Evolutionary conservation across 2,888 invertebrate species (phyloP), one percentile per base, ranked within the genome.

Genomic region (Pimpla rufipes): DNA sequence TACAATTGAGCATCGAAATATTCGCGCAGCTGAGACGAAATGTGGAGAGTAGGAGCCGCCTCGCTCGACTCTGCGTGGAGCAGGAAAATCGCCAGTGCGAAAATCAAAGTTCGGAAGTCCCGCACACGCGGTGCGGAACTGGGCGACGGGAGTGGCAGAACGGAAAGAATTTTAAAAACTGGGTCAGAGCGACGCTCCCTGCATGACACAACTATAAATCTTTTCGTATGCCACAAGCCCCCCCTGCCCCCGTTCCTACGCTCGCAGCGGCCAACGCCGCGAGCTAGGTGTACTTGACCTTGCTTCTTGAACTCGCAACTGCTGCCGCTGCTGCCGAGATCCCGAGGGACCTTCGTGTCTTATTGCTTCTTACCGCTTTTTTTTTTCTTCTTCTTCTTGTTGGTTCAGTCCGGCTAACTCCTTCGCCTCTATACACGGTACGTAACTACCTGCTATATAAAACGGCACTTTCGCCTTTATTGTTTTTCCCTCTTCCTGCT

Each of bases 281-380:
- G 37, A 47, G 75, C 62, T 78, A 78, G 80, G 79, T 16, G 37
- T 70, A 70, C 85, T 85, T 85, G 88, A 87, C 87, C 86, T 87
- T 88, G 86, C 82, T 79, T 80, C 87, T 87, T 88, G 85, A 87
- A 86, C 86, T 85, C 73, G 11, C 59, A 68, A 62, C 37, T 40
- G 55, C 68, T 57, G 40, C 13, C 57, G 47, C 74, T 37, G 52
- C 42, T 70, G 55, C 71, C 23, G 67, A 67, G 40, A 71, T 67
- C 66, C 59, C 40, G 37, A 40, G 76, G 67, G 73, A 74, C 45
- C 55, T 74, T 62, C 73, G 57, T 73, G 73, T 77, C 77, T 52
- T 62, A 45, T 68, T 62, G 73, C 59, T 70, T 62, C 45, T 73
- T 35, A 47, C 55, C 40, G 6, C 64, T 70, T 50, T 47, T 62